Evolutionary conservation across 2,797 vertebrate species (phyloP), one percentile per base, ranked within the genome.

Genomic region (Sebastes vulpes): DNA sequence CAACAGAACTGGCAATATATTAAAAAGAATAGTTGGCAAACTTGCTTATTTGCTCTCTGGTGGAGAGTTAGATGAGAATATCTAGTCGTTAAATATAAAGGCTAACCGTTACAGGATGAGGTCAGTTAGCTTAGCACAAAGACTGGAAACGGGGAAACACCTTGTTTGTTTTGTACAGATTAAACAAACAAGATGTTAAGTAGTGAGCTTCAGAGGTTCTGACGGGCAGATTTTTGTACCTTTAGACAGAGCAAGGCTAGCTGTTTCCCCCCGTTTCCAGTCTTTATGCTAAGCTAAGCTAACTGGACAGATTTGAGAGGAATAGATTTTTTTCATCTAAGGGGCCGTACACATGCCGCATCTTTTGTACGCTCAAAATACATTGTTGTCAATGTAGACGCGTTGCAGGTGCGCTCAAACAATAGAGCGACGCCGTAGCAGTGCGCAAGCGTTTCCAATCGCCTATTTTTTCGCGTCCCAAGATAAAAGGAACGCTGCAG

Each of bases 371-470:
- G 38, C 16, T 46, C 16, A 46, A 46, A 42, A 46, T 46, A 3
- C 38, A 46, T 18, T 46, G 38, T 16, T 46, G 38, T 46, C 38
- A 16, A 46, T 46, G 38, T 7, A 46, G 38, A 46, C 16, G 38
- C 38, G 38, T 18, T 6, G 14, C 38, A 46, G 38, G 14, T 16
- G 38, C 14, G 38, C 16, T 46, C 38, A 18, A 46, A 46, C 14
- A 46, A 0, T 0, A 18, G 16, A 46, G 38, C 0, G 38, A 16
- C 38, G 0, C 38, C 38, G 16, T 18, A 6, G 16, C 16, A 1
- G 38, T 18, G 38, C 0, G 16, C 38, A 46, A 46, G 38, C 38
- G 6, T 46, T 46, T 16, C 38, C 16, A 46, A 46, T 0, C 3
- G 16, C 16, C 16, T 46, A 46, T 46, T 46, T 46, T 28, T 6